A percentile compares a stretch with the other conserved stretches of the same genome.
Conservation (phyloP, 1,140 invertebrate genomes). For the Caenorhabditis briggsae region DNA sequence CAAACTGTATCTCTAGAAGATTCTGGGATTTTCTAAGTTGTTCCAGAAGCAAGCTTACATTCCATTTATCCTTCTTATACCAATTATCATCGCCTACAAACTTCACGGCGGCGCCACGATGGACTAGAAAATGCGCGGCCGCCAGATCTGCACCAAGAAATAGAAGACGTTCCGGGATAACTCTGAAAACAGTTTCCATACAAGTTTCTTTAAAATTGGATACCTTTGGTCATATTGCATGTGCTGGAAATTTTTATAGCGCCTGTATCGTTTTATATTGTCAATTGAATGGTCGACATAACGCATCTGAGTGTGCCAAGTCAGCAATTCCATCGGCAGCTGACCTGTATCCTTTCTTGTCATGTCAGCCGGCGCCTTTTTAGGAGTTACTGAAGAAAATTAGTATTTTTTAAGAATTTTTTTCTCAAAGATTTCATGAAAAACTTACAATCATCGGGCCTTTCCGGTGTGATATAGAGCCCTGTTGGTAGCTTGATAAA, state of each 20-base stretch:
- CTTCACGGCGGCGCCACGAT: slow-evolving; percentile 83
- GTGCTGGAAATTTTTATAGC: slow-evolving; percentile 72
- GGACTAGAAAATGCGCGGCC: slow-evolving; percentile 84
- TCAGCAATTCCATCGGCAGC: slow-evolving; percentile 70
- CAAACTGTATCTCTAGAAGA: slow-evolving; percentile 79
- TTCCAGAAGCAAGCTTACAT: slow-evolving; percentile 17
- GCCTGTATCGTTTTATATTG: slow-evolving; percentile 70
- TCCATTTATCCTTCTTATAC: slow-evolving; percentile 74
- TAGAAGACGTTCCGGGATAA: slow-evolving; percentile 78
- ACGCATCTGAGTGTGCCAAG: slow-evolving; percentile 72
- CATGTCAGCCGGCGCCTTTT: slow-evolving; percentile 71
- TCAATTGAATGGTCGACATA: slow-evolving; percentile 77
- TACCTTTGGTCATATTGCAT: slow-evolving; percentile 77
- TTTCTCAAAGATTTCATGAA: neutral
- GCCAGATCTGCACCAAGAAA: slow-evolving; percentile 84
- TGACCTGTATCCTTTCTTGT: slow-evolving; percentile 70
- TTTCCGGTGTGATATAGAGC: slow-evolving; percentile 74
- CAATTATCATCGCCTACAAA: slow-evolving; percentile 81
- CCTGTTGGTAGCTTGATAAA: slow-evolving; percentile 68
- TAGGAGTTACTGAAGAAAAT: slow-evolving; percentile 69
- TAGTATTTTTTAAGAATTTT: no score
- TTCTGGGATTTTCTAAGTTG: no score
- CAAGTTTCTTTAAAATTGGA: slow-evolving; percentile 16
- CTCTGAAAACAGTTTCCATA: slow-evolving; percentile 75
- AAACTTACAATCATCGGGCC: slow-evolving; percentile 68